Percentiles rank a stretch among this genome's conserved stretches.
These are phyloP conservation scores for Drosophila antonietae DNA, from an alignment of 2,888 invertebrate species.

Conservation along the genomic window DNA sequence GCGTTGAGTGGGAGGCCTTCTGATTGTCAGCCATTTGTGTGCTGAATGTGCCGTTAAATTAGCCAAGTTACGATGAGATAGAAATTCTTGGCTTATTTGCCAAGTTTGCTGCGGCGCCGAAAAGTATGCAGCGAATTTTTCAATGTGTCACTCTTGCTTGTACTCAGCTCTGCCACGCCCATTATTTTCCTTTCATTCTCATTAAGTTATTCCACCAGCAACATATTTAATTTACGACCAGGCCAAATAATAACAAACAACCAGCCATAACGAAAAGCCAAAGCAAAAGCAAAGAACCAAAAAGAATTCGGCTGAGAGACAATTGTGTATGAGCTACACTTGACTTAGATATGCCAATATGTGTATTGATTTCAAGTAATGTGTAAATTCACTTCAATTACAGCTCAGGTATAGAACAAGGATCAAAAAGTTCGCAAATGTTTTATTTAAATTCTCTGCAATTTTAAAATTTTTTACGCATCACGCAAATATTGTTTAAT, in stretches of 20 bases:
- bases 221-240: constrained; percentile 37
- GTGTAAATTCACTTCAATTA: background rate
- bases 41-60: constrained; percentile 73
- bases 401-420: background rate
- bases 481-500: background rate
- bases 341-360: too few species aligned
- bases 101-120: constrained; percentile 29
- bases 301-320: background rate
- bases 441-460: background rate
- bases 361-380: background rate
- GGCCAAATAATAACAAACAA: constrained; percentile 11
- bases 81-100: constrained; percentile 36
- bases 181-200: background rate
- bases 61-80: constrained; percentile 65
- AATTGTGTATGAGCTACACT: background rate
- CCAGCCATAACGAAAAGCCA: background rate
- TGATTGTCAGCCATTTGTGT: constrained; percentile 75
- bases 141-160: constrained; percentile 38
- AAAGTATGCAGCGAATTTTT: constrained; percentile 40
- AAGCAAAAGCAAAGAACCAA: background rate
- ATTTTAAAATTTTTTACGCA: background rate
- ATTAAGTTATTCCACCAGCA: background rate
- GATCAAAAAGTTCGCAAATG: background rate
- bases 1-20: constrained; percentile 9
- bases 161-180: background rate